Percentiles rank a stretch among this genome's conserved stretches.
Evolutionary conservation across 2,888 invertebrate genomes (phyloP).

Genomic region (Heliconius ismenius): DNA sequence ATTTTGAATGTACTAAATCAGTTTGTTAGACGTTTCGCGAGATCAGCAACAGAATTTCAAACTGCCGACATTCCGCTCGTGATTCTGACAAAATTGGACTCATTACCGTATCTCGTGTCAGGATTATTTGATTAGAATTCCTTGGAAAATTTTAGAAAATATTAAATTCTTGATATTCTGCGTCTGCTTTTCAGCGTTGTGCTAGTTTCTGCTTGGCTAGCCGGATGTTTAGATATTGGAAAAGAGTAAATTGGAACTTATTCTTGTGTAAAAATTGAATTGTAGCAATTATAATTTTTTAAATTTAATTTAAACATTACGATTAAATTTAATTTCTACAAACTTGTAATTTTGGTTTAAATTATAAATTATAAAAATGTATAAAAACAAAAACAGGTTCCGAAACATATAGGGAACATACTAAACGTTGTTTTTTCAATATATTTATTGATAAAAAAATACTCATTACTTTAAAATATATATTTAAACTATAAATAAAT

Average conservation of each 20-base stretch:
- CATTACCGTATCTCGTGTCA: slow-evolving; percentile 38
- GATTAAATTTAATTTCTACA: too few relatives aligned
- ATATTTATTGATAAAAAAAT: too few relatives aligned
- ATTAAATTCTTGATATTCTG: not conserved
- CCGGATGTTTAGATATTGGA: not conserved
- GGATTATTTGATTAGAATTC: slow-evolving; percentile 36
- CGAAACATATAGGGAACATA: not conserved
- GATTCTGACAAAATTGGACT: slow-evolving; percentile 42
- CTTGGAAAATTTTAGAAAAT: slow-evolving; percentile 20
- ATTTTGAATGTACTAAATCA: slow-evolving; percentile 38
- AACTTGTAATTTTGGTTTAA: not conserved
- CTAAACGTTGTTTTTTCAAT: too few relatives aligned
- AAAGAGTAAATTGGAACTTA: not conserved
- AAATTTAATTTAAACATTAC: too few relatives aligned
- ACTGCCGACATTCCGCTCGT: slow-evolving; percentile 38
- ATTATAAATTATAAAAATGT: not conserved
- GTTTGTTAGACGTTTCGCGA: slow-evolving; percentile 37
- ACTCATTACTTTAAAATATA: too few relatives aligned
- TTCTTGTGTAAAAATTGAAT: not conserved
- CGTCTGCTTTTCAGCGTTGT: not conserved
- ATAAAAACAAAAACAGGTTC: not conserved
- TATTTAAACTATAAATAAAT: too few relatives aligned
- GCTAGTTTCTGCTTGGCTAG: not conserved
- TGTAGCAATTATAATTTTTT: too few relatives aligned
- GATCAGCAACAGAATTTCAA: slow-evolving; percentile 42